Base-by-base conservation (phyloP, 2,113 vertebrate genomes). In the Maylandia zebra region DNA sequence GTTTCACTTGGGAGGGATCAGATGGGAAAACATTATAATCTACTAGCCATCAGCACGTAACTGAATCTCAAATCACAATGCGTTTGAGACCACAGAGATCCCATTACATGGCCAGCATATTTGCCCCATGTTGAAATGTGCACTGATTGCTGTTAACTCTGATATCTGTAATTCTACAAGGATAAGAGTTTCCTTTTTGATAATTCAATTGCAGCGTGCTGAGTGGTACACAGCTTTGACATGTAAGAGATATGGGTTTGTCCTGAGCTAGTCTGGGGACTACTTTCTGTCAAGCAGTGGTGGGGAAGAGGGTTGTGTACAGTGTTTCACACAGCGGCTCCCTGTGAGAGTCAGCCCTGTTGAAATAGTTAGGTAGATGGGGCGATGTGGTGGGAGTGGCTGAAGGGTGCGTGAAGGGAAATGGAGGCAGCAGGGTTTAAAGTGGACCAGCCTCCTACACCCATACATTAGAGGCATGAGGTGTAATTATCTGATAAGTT, bases 21-120 rank as follows among this genome's bases (percentile, higher is more conserved):
- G 53, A 88, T 86, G 84, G 83, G 81, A 89, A 94, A 93, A 91
- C 88, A 93, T 86, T 82, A 78, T 22, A 82, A 86, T 90, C 85
- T n/a, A 82, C 59, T 87, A 88, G 87, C 86, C 88, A 93, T 93
- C 91, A 94, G 80, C 76, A 53, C 78, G 85, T 92, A 90, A 94
- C 71, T 86, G 57, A 90, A 92, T 94, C 83, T 89, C 57, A 88
- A 92, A 64, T 90, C 94, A 88, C 88, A 83, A 22, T 86, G 32
- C 24, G 50, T 69, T 45, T 17, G 10, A 91, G 86, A 90, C 89
- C 90, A 82, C 32, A 71, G 71, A 57, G 88, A 90, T 95, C 88
- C 24, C 6, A 19, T 95, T 93, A 88, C 93, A 92, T 5, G 32
- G 81, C 32, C 71, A 34, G 48, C 38, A 85, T 94, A 91, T 84